These are phyloP conservation scores for Zaprionus nigranus DNA, from an alignment of 1,140 invertebrate genomes.

Conservation along the genomic window DNA sequence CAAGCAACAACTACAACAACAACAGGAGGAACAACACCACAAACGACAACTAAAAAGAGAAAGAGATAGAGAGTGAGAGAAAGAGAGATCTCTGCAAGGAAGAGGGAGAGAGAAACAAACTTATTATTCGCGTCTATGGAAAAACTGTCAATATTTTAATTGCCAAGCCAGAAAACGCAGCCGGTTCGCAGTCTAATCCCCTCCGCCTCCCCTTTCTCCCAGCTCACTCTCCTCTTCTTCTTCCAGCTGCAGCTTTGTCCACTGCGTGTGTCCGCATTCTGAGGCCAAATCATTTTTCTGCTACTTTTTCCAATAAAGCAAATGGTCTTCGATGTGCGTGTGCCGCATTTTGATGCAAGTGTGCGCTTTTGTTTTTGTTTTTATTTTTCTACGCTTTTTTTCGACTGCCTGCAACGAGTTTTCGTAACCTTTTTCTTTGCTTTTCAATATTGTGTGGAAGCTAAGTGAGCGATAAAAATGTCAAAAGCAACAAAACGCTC, in stretches of 20 bases:
- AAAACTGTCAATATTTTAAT: constrained; percentile 83
- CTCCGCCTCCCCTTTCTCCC: neutral
- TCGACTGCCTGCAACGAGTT: constrained; percentile 59
- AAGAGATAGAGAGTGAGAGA: constrained; percentile 13
- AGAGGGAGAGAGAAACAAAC: constrained; percentile 26
- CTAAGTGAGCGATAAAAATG: constrained; percentile 79
- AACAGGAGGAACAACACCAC: constrained; percentile 6
- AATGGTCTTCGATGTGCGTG: constrained; percentile 70
- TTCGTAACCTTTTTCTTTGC: constrained; percentile 62
- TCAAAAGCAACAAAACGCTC: constrained; percentile 66
- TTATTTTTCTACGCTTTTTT: neutral
- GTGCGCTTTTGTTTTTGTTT: constrained; percentile 1
- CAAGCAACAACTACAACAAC: constrained; percentile 38
- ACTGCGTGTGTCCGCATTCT: constrained; percentile 81
- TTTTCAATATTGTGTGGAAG: constrained; percentile 51
- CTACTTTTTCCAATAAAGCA: constrained; percentile 79
- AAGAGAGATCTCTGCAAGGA: constrained; percentile 7
- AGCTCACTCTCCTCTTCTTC: neutral
- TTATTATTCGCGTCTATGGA: constrained; percentile 72
- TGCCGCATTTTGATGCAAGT: constrained; percentile 66
- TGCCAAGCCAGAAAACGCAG: constrained; percentile 60
- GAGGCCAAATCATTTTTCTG: constrained; percentile 73
- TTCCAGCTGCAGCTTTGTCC: constrained; percentile 32
- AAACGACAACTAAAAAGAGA: constrained; percentile 36
- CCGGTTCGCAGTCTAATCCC: constrained; percentile 48